phyloP scores from a whole-genome alignment of 2,888 invertebrate species.

The Noctuana brunneofusca region DNA sequence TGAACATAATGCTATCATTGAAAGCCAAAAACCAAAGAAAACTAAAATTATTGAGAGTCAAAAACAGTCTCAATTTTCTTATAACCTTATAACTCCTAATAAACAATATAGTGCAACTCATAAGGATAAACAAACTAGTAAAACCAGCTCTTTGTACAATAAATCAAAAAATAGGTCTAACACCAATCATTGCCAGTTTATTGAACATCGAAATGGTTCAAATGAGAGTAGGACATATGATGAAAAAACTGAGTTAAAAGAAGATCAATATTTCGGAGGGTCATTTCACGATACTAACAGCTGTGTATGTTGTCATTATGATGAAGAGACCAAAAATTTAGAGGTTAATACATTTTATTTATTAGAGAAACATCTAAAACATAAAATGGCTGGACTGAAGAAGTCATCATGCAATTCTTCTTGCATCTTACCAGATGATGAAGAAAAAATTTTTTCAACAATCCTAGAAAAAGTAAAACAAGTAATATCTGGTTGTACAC shows the following conservation, averaged over 20 bases:
- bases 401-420: slow-evolving; percentile 48
- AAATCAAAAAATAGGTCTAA: neutral
- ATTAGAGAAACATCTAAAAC: slow-evolving; percentile 63
- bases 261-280: neutral
- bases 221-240: neutral
- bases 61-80: slow-evolving; percentile 1
- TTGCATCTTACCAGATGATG: slow-evolving; percentile 55
- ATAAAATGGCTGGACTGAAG: slow-evolving; percentile 60
- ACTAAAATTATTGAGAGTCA: neutral
- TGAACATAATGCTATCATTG: neutral
- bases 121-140: slow-evolving; percentile 5
- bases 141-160: neutral
- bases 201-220: slow-evolving; percentile 18
- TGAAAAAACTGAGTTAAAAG: slow-evolving; percentile 27
- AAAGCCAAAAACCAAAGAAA: neutral
- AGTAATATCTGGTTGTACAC: slow-evolving; percentile 59
- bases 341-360: slow-evolving; percentile 70
- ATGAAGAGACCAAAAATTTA: slow-evolving; percentile 56
- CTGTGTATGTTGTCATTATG: slow-evolving; percentile 60
- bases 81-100: neutral
- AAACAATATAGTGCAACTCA: neutral
- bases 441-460: slow-evolving; percentile 56
- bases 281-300: slow-evolving; percentile 3
- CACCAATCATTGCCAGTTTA: slow-evolving; percentile 1
- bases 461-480: slow-evolving; percentile 63